A percentile compares a stretch with the other conserved stretches of the same genome.
phyloP scores from a whole-genome alignment of 2,113 vertebrate genomes.

The Saccopteryx leptura region DNA sequence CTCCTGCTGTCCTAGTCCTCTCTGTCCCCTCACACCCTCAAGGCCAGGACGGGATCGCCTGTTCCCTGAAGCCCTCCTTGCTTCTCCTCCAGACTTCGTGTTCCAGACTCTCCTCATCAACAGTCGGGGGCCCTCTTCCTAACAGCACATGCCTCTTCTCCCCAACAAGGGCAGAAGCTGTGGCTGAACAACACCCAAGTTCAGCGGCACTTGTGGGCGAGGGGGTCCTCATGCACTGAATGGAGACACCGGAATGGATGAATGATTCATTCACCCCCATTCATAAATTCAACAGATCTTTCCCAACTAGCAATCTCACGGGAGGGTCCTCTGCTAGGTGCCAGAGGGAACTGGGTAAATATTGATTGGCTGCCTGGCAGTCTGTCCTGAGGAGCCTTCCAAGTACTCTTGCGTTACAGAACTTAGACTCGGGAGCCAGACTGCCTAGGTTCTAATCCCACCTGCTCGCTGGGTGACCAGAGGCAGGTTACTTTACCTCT shows the following conservation, averaged over 20 bases:
- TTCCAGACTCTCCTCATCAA: background rate
- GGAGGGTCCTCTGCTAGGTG: background rate
- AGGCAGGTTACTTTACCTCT: background rate
- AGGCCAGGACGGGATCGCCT: background rate
- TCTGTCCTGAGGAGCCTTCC: background rate
- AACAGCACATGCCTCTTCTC: background rate
- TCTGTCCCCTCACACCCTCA: background rate
- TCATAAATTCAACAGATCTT: conserved; percentile 34
- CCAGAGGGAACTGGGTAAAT: background rate
- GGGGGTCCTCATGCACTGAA: background rate
- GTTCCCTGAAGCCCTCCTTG: background rate
- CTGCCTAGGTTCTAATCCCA: background rate
- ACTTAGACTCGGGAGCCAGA: background rate
- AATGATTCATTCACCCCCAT: background rate
- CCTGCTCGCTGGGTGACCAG: background rate
- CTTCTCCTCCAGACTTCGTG: background rate
- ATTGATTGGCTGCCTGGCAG: background rate
- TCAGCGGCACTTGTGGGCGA: background rate
- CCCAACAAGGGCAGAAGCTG: background rate
- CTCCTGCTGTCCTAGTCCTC: background rate
- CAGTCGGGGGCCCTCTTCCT: background rate
- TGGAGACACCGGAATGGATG: background rate
- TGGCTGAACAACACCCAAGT: background rate
- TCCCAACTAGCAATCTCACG: background rate
- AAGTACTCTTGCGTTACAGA: background rate